Evolutionary conservation across 2,113 vertebrate genomes (phyloP), one percentile per base, ranked within the genome.

Genomic region (Mobula hypostoma): DNA sequence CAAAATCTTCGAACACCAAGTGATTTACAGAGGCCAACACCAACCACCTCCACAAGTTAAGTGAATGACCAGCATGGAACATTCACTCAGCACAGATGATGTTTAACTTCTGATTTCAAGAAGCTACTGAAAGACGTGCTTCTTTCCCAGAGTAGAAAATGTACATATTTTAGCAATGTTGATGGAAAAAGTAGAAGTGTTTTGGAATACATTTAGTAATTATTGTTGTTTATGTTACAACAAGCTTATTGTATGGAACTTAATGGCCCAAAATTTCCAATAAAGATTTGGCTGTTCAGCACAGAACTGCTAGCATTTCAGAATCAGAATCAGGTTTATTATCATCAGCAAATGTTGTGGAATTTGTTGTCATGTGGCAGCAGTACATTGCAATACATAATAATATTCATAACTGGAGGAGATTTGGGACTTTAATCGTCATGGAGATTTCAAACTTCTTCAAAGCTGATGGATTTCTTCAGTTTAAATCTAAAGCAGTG

Each of bases 81-180:
- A 12, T 88, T 88, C 85, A 85, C 24, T 85, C 82, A 85, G 82
- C 82, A 85, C 11, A 32, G 29, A 88, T 17, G 58, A 88, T 66
- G 9, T 66, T 88, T 66, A 63, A 32, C 58, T 15, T n/a, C 56
- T 27, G 61, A 63, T 87, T 66, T 88, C 29, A 61, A 88, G 85
- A 88, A 15, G 85, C 27, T 14, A 88, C 11, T 66, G 29, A 88
- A 9, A 29, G 8, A n/a, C 6, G 58, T 17, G 61, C 29, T n/a
- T 29, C 17, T 83, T 83, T 83, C 80, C 40, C 40, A 83, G 40
- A 56, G 40, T 58, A 48, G 80, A 56, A 83, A 83, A 56, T 27
- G 27, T 83, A n/a, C 83, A n/a, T 5, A 2, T 32, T 66, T 66
- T 63, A 66, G 27, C 15, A 12, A 83, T 83, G 48, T 56, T 83